phyloP scores from a whole-genome alignment of 2,113 vertebrate genomes.

The Mobula hypostoma region DNA sequence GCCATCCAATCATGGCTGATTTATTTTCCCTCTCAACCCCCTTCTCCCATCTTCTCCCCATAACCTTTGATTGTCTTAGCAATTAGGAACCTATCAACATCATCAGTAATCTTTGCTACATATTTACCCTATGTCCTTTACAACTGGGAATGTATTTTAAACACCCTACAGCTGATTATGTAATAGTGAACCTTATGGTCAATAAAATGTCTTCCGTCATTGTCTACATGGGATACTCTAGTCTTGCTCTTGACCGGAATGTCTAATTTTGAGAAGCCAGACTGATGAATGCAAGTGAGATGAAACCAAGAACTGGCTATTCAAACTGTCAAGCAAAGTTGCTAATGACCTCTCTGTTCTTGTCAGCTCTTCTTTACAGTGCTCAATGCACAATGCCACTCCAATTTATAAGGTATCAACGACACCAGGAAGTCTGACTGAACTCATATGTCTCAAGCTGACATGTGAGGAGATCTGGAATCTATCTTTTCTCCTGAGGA shows the following conservation, averaged over 20 bases:
- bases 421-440: not conserved
- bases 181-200: not conserved
- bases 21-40: too few species aligned
- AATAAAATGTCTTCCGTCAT: not conserved
- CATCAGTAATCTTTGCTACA: not conserved
- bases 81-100: too few species aligned
- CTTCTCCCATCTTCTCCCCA: too few species aligned
- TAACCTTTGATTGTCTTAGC: too few species aligned
- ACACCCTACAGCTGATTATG: not conserved
- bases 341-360: not conserved
- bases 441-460: not conserved
- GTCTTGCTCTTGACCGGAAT: not conserved
- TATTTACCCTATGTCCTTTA: not conserved
- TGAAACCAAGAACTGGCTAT: not conserved
- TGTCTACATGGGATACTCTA: not conserved
- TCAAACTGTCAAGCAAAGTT: not conserved
- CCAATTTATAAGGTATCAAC: not conserved
- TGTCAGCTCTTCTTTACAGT: not conserved
- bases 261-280: too few species aligned
- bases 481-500: not conserved
- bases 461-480: too few species aligned
- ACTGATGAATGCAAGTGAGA: not conserved
- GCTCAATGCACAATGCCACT: not conserved
- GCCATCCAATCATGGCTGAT: too few species aligned
- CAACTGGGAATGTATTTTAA: not conserved